These are phyloP conservation scores for Sycophila sp. DNA, from an alignment of 1,140 invertebrate genomes.

Conservation along the genomic window DNA sequence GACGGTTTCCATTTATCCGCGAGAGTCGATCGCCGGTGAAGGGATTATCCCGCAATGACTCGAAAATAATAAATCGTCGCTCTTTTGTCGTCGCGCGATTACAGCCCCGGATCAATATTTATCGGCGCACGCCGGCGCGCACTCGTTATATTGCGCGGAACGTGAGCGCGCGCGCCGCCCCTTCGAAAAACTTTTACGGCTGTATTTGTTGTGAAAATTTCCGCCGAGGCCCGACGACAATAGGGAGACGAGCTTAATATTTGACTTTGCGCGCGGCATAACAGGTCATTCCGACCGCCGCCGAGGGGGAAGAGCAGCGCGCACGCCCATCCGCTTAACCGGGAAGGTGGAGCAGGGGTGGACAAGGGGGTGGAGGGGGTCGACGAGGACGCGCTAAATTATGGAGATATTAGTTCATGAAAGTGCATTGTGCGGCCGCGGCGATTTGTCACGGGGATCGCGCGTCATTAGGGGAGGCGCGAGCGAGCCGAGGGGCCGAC, in stretches of 20 bases:
- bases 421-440: slow-evolving; percentile 46
- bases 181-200: slow-evolving; percentile 21
- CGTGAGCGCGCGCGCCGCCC: neutral
- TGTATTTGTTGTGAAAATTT: slow-evolving; percentile 39
- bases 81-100: slow-evolving; percentile 12
- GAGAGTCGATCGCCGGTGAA: slow-evolving; percentile 7
- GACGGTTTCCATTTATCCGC: neutral
- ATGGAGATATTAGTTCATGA: slow-evolving; percentile 50
- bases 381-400: slow-evolving; percentile 50
- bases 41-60: slow-evolving; percentile 23
- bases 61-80: slow-evolving; percentile 30
- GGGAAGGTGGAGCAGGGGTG: slow-evolving; percentile 37
- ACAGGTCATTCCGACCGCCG: slow-evolving; percentile 25
- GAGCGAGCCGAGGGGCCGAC: neutral
- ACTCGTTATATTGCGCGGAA: neutral
- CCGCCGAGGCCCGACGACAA: slow-evolving; percentile 25
- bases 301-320: neutral
- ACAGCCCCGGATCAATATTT: slow-evolving; percentile 27
- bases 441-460: slow-evolving; percentile 52
- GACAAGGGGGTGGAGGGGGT: no score
- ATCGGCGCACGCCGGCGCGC: slow-evolving; percentile 17
- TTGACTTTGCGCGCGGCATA: slow-evolving; percentile 34
- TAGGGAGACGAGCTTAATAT: slow-evolving; percentile 27
- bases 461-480: slow-evolving; percentile 21
- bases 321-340: slow-evolving; percentile 34